Evolutionary conservation across 2,797 vertebrate genomes (phyloP).

Genomic region (Phaenicophaeus curvirostris): DNA sequence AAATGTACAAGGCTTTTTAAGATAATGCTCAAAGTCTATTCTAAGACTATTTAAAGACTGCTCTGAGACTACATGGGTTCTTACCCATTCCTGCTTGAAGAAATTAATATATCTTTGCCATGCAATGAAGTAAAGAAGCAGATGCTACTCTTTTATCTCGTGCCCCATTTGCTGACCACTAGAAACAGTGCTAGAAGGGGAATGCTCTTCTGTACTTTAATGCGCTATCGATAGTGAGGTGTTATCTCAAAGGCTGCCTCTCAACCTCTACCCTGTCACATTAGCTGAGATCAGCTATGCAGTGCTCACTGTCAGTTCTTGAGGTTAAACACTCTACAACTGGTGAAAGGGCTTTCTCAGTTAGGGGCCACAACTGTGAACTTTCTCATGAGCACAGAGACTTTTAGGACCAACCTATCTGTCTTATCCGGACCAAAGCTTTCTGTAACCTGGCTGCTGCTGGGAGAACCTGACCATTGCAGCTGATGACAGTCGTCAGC

Average conservation of each 20-base stretch:
- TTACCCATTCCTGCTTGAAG: not conserved
- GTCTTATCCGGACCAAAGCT: not conserved
- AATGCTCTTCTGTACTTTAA: not conserved
- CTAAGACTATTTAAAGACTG: not conserved
- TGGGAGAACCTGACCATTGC: not conserved
- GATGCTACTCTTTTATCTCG: not conserved
- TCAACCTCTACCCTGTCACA: slow-evolving; percentile 54
- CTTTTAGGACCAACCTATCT: not conserved
- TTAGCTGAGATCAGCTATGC: not conserved
- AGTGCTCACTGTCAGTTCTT: not conserved
- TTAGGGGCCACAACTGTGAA: slow-evolving; percentile 27
- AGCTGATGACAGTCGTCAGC: accelerated
- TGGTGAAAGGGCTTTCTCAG: slow-evolving; percentile 59
- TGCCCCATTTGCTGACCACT: not conserved
- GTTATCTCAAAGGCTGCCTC: slow-evolving; percentile 55
- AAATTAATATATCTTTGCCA: not conserved
- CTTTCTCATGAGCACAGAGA: slow-evolving; percentile 54
- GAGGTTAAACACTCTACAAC: slow-evolving; percentile 33
- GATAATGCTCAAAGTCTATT: not conserved
- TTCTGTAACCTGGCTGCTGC: not conserved
- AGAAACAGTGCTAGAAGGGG: not conserved
- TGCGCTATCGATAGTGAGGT: not conserved
- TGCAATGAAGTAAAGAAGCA: not conserved
- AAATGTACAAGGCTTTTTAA: not conserved
- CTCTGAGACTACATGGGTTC: not conserved